A percentile compares a stretch with the other conserved stretches of the same genome.
Conservation (phyloP, 2,113 vertebrate genomes). For the Triplophysa rosa region DNA sequence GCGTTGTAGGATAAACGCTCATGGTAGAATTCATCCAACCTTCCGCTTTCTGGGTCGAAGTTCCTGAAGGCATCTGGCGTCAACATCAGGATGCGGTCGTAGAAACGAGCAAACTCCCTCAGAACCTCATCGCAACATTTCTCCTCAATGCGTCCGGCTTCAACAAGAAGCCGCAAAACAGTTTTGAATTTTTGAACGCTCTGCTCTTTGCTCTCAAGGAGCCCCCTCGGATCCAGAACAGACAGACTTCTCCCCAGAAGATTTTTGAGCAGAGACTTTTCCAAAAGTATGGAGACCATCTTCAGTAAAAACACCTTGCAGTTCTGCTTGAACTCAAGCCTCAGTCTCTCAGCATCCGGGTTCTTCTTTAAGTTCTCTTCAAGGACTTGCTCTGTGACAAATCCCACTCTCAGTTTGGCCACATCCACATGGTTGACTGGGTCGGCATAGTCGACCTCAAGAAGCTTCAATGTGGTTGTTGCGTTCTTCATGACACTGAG, state of each 20-base stretch:
- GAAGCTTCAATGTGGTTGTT: conserved; percentile 43
- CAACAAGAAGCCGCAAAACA: conserved; percentile 27
- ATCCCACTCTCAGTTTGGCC: conserved; percentile 42
- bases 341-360: conserved; percentile 27
- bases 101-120: conserved; percentile 40
- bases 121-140: conserved; percentile 46
- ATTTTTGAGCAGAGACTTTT: conserved; percentile 52
- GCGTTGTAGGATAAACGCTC: too few species aligned
- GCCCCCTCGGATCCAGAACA: conserved; percentile 50
- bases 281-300: conserved; percentile 48
- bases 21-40: too few species aligned
- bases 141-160: conserved; percentile 35
- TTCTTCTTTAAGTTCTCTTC: neutral
- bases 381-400: conserved; percentile 37
- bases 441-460: conserved; percentile 34
- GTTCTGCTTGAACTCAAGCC: conserved; percentile 38
- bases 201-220: conserved; percentile 44
- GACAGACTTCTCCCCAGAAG: conserved; percentile 40
- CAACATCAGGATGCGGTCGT: conserved; percentile 31
- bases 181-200: neutral
- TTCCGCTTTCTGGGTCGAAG: too few species aligned
- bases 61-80: conserved; percentile 26
- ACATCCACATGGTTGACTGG: conserved; percentile 44
- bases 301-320: conserved; percentile 45
- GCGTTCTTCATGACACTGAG: conserved; percentile 42